Percentiles rank a stretch among this genome's conserved stretches.
Evolutionary conservation across 2,888 invertebrate species (phyloP).

Genomic region (Erebia epiphron): DNA sequence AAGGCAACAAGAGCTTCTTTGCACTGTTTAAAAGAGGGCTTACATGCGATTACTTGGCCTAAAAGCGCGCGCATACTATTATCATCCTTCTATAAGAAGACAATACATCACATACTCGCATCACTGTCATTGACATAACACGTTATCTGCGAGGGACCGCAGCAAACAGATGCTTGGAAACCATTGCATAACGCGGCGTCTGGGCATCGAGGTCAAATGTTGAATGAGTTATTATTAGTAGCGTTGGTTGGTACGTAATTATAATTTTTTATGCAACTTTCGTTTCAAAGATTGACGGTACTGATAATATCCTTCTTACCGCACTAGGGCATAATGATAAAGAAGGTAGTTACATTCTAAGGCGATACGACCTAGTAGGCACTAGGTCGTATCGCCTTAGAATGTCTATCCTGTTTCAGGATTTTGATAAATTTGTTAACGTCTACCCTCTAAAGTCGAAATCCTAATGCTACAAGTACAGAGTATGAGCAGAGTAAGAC

Average conservation of each 20-base stretch:
- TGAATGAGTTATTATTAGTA: constrained; percentile 23
- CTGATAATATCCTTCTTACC: neutral
- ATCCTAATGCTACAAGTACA: too few species aligned
- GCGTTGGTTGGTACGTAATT: neutral
- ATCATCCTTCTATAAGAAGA: constrained; percentile 27
- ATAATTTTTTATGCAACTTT: constrained; percentile 7
- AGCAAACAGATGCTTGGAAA: constrained; percentile 39
- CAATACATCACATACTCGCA: constrained; percentile 25
- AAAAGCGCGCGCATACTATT: constrained; percentile 28
- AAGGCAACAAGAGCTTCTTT: neutral
- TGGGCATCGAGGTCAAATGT: constrained; percentile 45
- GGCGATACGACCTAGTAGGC: too few species aligned
- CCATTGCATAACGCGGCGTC: constrained; percentile 44
- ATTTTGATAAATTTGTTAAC: too few species aligned
- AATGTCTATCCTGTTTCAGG: too few species aligned
- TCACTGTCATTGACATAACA: constrained; percentile 21
- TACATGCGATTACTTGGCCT: constrained; percentile 2
- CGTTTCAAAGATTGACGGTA: constrained; percentile 2
- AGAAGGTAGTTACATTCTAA: too few species aligned
- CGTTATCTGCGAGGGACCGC: constrained; percentile 23
- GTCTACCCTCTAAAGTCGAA: too few species aligned
- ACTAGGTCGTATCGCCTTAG: too few species aligned
- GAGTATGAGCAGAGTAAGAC: too few species aligned
- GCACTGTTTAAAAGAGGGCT: neutral
- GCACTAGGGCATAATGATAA: neutral